These are phyloP conservation scores for Hyposoter dolosus DNA, from an alignment of 2,888 invertebrate species.

Conservation along the genomic window DNA sequence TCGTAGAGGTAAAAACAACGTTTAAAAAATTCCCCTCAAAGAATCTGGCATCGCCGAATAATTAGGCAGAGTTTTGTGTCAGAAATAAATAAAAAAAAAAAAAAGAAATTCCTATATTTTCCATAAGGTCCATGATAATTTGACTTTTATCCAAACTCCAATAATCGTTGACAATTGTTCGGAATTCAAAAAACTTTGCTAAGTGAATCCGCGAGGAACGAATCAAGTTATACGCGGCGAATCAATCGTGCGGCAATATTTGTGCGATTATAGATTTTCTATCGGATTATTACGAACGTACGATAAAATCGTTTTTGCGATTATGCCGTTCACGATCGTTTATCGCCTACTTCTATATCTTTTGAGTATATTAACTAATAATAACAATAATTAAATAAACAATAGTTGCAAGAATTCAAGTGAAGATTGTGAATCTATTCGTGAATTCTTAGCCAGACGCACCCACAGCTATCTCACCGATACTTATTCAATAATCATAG, in stretches of 20 bases:
- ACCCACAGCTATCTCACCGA: constrained; percentile 60
- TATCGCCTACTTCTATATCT: constrained; percentile 36
- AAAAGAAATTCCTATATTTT: too few relatives aligned
- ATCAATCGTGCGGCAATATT: constrained; percentile 46
- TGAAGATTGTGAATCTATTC: constrained; percentile 52
- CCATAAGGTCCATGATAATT: too few relatives aligned
- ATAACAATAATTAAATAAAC: constrained; percentile 25
- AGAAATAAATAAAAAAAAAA: background rate
- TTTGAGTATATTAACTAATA: constrained; percentile 25
- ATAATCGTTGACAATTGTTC: background rate
- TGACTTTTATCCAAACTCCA: background rate
- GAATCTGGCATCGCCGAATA: background rate
- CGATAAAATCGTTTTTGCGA: constrained; percentile 59
- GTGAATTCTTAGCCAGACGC: constrained; percentile 62
- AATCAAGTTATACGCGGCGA: constrained; percentile 20
- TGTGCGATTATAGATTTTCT: constrained; percentile 42
- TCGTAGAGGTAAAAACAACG: background rate
- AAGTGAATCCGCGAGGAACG: background rate
- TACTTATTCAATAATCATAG: constrained; percentile 28
- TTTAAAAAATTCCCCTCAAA: background rate
- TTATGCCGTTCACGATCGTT: constrained; percentile 61
- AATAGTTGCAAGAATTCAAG: constrained; percentile 17
- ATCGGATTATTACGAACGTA: constrained; percentile 45
- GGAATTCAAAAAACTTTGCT: background rate
- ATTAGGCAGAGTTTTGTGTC: background rate